Evolutionary conservation across 35 echinoderm and acorn worm species (phyloP).

Genomic region (Amphiura filiformis): DNA sequence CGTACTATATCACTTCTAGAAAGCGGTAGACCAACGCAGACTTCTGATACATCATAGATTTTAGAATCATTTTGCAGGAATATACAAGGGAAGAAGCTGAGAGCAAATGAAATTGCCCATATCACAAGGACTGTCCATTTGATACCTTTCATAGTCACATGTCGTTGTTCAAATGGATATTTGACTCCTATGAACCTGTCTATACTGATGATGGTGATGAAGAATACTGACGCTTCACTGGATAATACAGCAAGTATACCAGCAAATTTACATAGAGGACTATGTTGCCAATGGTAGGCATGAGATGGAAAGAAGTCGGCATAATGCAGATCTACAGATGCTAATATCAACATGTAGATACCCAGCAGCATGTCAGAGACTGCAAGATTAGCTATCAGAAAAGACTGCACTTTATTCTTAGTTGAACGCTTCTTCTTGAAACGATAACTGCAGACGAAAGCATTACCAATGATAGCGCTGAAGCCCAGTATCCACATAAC

Average conservation of each 20-base stretch:
- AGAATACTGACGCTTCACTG: conserved; percentile 6
- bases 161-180: not conserved
- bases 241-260: not conserved
- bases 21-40: too few species aligned
- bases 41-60: too few species aligned
- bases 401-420: too few species aligned
- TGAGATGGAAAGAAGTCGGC: not conserved
- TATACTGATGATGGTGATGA: not conserved
- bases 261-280: not conserved
- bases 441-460: too few species aligned
- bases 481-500: too few species aligned
- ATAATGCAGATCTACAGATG: not conserved
- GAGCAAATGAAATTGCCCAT: not conserved
- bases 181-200: not conserved
- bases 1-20: too few species aligned
- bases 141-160: not conserved
- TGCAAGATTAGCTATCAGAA: too few species aligned
- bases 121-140: not conserved
- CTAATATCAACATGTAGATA: conserved; percentile 8
- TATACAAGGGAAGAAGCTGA: not conserved
- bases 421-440: too few species aligned
- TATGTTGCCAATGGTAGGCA: not conserved
- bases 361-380: too few species aligned
- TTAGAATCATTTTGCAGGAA: too few species aligned
- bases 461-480: too few species aligned